Percentiles rank a stretch among this genome's conserved stretches.
phyloP scores from a whole-genome alignment of 2,113 vertebrate genomes.

The Cisticola juncidis region DNA sequence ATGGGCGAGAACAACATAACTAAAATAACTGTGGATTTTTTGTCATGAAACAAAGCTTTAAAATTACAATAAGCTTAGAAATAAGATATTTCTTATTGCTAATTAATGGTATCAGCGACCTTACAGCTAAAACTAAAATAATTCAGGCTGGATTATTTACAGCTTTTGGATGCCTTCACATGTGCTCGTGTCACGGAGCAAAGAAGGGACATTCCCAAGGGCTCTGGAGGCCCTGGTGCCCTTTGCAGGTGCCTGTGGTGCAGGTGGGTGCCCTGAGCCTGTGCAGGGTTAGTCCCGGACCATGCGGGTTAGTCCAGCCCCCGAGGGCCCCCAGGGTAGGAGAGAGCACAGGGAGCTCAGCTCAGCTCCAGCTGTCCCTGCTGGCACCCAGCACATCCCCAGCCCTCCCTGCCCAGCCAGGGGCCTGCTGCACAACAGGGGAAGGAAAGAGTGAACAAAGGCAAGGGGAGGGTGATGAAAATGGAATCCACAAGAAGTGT shows the following conservation, averaged over 20 bases:
- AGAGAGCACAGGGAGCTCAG: not conserved
- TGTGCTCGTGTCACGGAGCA: not conserved
- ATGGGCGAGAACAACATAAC: not conserved
- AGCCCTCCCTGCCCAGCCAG: not conserved
- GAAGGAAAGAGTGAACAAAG: not conserved
- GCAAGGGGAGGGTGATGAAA: not conserved
- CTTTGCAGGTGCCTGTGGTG: not conserved
- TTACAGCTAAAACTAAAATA: not conserved
- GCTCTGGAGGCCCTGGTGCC: not conserved
- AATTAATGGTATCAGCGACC: not conserved
- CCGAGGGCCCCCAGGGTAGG: not conserved
- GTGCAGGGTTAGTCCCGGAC: not conserved
- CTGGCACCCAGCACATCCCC: not conserved
- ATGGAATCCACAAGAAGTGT: not conserved
- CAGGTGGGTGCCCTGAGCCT: not conserved
- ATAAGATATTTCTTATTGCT: not conserved
- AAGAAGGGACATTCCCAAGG: not conserved
- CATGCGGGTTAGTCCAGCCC: not conserved
- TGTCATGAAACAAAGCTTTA: not conserved
- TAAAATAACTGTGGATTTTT: not conserved
- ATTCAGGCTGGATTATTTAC: not conserved
- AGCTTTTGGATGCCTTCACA: not conserved
- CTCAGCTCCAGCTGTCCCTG: not conserved
- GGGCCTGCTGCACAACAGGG: not conserved
- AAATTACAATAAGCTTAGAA: not conserved